These are phyloP conservation scores for Microtus pennsylvanicus DNA, from an alignment of 2,113 vertebrate genomes.

Conservation along the genomic window DNA sequence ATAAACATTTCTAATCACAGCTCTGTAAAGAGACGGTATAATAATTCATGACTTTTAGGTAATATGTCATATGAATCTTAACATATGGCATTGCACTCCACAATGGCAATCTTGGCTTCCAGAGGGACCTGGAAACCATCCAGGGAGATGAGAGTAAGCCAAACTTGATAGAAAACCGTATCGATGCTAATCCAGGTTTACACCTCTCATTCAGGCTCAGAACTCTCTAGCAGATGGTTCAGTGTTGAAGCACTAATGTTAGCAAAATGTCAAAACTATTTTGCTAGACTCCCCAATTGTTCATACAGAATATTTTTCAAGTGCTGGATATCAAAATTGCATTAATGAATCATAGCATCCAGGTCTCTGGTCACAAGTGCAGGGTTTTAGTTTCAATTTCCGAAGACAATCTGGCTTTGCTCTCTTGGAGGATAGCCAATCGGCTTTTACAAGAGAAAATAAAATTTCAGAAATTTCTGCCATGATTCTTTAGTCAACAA, in stretches of 20 bases:
- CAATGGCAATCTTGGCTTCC: slow-evolving; percentile 89
- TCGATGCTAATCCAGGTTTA: slow-evolving; percentile 88
- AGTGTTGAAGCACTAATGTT: slow-evolving; percentile 82
- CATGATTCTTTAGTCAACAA: slow-evolving; percentile 42
- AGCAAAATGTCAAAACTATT: slow-evolving; percentile 84
- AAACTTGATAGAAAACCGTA: slow-evolving; percentile 87
- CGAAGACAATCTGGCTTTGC: slow-evolving; percentile 59
- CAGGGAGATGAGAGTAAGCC: slow-evolving; percentile 86
- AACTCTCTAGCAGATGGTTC: slow-evolving; percentile 87
- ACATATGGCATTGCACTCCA: slow-evolving; percentile 88
- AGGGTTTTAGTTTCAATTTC: slow-evolving; percentile 51
- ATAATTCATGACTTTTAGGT: slow-evolving; percentile 89
- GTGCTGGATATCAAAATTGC: slow-evolving; percentile 59
- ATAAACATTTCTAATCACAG: slow-evolving; percentile 88
- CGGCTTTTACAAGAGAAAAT: slow-evolving; percentile 42
- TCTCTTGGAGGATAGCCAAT: slow-evolving; percentile 4
- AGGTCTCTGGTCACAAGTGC: slow-evolving; percentile 60
- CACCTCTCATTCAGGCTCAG: slow-evolving; percentile 87
- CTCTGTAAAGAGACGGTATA: slow-evolving; percentile 84
- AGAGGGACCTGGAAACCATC: slow-evolving; percentile 87
- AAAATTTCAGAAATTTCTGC: slow-evolving; percentile 42
- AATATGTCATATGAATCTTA: slow-evolving; percentile 89
- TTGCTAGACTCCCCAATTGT: slow-evolving; percentile 79
- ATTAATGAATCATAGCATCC: slow-evolving; percentile 57
- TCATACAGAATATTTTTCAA: slow-evolving; percentile 78